A percentile compares a stretch with the other conserved stretches of the same genome.
Conservation (phyloP, 2,797 vertebrate genomes). For the Phataginus tetradactyla region DNA sequence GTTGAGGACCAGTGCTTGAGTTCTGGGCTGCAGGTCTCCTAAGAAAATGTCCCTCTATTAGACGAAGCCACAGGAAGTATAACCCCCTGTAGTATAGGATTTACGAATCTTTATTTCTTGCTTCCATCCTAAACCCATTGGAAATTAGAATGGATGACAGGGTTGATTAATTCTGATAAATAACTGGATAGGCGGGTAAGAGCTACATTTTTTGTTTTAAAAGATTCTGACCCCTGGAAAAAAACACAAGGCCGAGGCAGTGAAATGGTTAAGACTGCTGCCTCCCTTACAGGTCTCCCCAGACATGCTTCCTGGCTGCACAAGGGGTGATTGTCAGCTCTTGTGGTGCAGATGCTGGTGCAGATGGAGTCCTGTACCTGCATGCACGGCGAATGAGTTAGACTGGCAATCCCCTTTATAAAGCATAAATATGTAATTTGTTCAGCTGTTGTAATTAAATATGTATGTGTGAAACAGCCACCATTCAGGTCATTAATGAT, state of each 20-base stretch:
- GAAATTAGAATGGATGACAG: conserved; percentile 8
- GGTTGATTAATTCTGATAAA: not conserved
- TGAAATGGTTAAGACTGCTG: conserved; percentile 87
- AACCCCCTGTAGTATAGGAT: not conserved
- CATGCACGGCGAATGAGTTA: conserved; percentile 96
- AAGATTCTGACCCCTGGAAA: conserved; percentile 11
- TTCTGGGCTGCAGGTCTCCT: not conserved
- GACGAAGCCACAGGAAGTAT: not conserved
- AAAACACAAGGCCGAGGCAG: conserved; percentile 79
- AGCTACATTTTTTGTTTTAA: conserved; percentile 30
- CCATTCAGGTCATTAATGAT: conserved; percentile 97
- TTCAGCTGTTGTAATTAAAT: conserved; percentile 99
- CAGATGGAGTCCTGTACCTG: conserved; percentile 98
- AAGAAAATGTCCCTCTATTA: not conserved
- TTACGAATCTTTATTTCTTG: not conserved
- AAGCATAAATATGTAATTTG: conserved; percentile 99
- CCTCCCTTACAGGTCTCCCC: conserved; percentile 89
- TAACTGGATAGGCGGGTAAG: not conserved
- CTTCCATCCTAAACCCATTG: not conserved
- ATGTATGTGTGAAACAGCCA: conserved; percentile 97
- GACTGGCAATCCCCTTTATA: conserved; percentile 94
- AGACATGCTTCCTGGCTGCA: conserved; percentile 88
- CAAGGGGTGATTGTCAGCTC: conserved; percentile 93
- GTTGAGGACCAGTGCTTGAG: not conserved
- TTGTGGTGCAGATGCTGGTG: conserved; percentile 96